Evolutionary conservation across 1,140 invertebrate genomes (phyloP), one percentile per base, ranked within the genome.

Genomic region (Drosophila kohkoa): DNA sequence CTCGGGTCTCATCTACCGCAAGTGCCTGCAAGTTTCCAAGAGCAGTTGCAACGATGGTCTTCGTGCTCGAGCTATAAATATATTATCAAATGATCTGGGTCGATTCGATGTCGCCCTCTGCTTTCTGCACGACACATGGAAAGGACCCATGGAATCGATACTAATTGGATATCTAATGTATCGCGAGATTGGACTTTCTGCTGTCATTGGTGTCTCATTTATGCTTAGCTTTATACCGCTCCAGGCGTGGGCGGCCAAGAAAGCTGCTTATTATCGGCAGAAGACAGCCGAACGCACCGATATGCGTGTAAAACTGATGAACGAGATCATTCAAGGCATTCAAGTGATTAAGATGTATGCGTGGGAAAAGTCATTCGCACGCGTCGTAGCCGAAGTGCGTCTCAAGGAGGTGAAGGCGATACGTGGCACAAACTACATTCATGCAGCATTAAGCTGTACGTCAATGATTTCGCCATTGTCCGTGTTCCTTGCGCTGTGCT

Each of bases 311-410:
- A 93, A 96, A 49, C 86, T 97, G 5, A 97, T 97, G 94, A 97
- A 96, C 87, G 97, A 98, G 89, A 96, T 98, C 10, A 95, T 98
- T 13, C 94, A 94, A 46, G 96, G 95, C n/a, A 96, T 96, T 25
- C 95, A 96, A 72, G 95, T 95, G 1, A 97, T 96, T 28, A 99
- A 99, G 93, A 98, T 98, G 97, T 98, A 97, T 86, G 95, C 96
- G 0, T 98, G 97, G 97, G 97, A 98, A 91, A 95, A 95, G 64
- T 96, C 96, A 0, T 98, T 98, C 88, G 95, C 95, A 2, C 94
- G 94, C 59, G 92, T 97, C 30, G 94, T 97, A 8, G 94, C 86
- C n/a, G 77, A 91, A 0, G 90, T 91, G 10, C 77, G 62, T 72
- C 94, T 95, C 62, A 95, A 94, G 80, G 95, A 96, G 92, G 94